phyloP scores from a whole-genome alignment of 2,113 vertebrate species.

The rat (Rattus norvegicus) region GRCr8 NC_086029.1:71746501-71747000 shows the following conservation, averaged over 20 bases:
- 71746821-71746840: background rate
- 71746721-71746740: constrained; percentile 15
- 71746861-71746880: background rate
- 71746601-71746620: constrained; percentile 60
- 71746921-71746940: background rate
- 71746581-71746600: constrained; percentile 32
- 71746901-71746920: constrained; percentile 32
- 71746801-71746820: background rate
- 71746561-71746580: constrained; percentile 51
- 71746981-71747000: background rate
- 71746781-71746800: background rate
- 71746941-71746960: background rate
- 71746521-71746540: constrained; percentile 57
- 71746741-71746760: constrained; percentile 35
- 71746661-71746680: constrained; percentile 45
- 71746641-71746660: constrained; percentile 55
- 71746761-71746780: background rate
- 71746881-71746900: background rate
- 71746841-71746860: background rate
- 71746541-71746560: constrained; percentile 67
- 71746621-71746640: constrained; percentile 55
- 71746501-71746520: constrained; percentile 57
- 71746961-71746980: background rate
- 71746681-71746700: constrained; percentile 43
- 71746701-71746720: constrained; percentile 33